Evolutionary conservation across 2,888 invertebrate species (phyloP).

Genomic region (Aradus depressus): DNA sequence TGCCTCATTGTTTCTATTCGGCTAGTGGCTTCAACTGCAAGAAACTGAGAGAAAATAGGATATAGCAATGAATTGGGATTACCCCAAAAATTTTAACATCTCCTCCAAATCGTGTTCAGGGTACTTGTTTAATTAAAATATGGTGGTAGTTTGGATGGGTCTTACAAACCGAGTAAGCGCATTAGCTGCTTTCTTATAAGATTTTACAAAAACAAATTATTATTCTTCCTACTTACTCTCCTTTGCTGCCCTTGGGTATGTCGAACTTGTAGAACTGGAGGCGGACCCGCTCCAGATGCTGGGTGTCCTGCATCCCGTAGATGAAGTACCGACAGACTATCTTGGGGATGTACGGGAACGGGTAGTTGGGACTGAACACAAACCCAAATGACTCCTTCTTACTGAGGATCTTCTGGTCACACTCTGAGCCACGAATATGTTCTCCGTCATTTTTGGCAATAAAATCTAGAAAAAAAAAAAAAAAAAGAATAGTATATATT

Average conservation of each 20-base stretch:
- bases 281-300: constrained; percentile 87
- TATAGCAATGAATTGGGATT: too few species aligned
- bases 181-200: too few species aligned
- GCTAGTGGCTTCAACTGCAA: too few species aligned
- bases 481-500: too few species aligned
- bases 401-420: constrained; percentile 95
- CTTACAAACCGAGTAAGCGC: too few species aligned
- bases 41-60: too few species aligned
- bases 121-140: too few species aligned
- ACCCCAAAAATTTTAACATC: too few species aligned
- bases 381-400: constrained; percentile 83
- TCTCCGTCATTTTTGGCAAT: constrained; percentile 86
- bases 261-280: constrained; percentile 81
- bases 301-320: constrained; percentile 95
- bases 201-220: too few species aligned
- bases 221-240: constrained; percentile 60
- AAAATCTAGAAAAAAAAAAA: constrained; percentile 56
- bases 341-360: constrained; percentile 88
- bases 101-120: too few species aligned
- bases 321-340: constrained; percentile 96
- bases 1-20: too few species aligned
- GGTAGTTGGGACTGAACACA: constrained; percentile 94
- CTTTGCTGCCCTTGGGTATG: constrained; percentile 70
- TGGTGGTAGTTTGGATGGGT: too few species aligned
- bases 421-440: constrained; percentile 94